A percentile compares a stretch with the other conserved stretches of the same genome.
phyloP scores from a whole-genome alignment of 2,888 invertebrate species.

The Drosophila nigricruria region DNA sequence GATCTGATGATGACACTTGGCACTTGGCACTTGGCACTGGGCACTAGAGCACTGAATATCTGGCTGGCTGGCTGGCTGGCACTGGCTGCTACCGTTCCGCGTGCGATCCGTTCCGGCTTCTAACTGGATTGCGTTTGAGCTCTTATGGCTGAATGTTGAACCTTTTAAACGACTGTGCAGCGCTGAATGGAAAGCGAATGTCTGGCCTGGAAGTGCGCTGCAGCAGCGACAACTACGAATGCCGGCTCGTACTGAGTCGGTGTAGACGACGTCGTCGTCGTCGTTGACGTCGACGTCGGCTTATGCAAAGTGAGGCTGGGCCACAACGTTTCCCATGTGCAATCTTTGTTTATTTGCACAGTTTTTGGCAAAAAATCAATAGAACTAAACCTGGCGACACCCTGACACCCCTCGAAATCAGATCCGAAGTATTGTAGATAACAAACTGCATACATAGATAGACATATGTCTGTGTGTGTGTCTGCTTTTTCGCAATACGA shows the following conservation, averaged over 20 bases:
- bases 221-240: slow-evolving; percentile 22
- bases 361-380: slow-evolving; percentile 42
- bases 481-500: slow-evolving; percentile 31
- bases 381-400: slow-evolving; percentile 27
- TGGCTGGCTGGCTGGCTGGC: too few species aligned
- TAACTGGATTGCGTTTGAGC: slow-evolving; percentile 75
- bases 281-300: slow-evolving; percentile 17
- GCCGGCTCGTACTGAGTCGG: slow-evolving; percentile 12
- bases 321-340: slow-evolving; percentile 38
- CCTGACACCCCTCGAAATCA: slow-evolving; percentile 16
- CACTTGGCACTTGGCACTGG: slow-evolving; percentile 29
- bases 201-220: slow-evolving; percentile 54
- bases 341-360: slow-evolving; percentile 58
- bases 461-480: slow-evolving; percentile 17
- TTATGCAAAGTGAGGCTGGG: slow-evolving; percentile 53
- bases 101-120: slow-evolving; percentile 73
- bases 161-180: slow-evolving; percentile 74
- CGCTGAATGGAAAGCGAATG: slow-evolving; percentile 71
- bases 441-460: background rate
- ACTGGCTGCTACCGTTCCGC: slow-evolving; percentile 33
- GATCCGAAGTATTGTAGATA: slow-evolving; percentile 13
- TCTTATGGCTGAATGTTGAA: slow-evolving; percentile 71
- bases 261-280: slow-evolving; percentile 5
- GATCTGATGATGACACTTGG: slow-evolving; percentile 26
- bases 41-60: slow-evolving; percentile 19